A percentile compares a stretch with the other conserved stretches of the same genome.
phyloP scores from a whole-genome alignment of 2,888 invertebrate genomes.

The Tineola bisselliella region DNA sequence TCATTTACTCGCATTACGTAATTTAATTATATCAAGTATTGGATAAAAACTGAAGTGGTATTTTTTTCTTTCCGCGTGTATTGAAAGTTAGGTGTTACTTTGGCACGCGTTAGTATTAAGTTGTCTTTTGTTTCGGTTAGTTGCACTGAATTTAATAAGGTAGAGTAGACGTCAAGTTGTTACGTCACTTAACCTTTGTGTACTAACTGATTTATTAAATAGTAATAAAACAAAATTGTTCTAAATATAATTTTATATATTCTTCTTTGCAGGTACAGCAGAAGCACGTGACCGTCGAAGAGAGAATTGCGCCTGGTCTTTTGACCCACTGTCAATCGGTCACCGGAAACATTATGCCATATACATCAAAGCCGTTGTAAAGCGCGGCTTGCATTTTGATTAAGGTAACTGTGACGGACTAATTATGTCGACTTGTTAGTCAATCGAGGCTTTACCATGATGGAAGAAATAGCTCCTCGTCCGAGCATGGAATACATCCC shows the following conservation, averaged over 20 bases:
- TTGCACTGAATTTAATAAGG: too few relatives aligned
- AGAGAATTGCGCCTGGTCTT: not conserved
- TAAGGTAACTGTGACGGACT: constrained; percentile 41
- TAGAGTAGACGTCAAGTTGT: too few relatives aligned
- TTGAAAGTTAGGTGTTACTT: not conserved
- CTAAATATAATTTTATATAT: not conserved
- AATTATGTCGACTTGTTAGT: constrained; percentile 60
- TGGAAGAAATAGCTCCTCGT: constrained; percentile 65
- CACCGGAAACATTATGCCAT: constrained; percentile 65
- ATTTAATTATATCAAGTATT: not conserved
- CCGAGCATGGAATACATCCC: constrained; percentile 60
- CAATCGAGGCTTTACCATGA: constrained; percentile 27
- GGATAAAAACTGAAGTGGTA: not conserved
- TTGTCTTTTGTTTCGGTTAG: too few relatives aligned
- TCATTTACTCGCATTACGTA: constrained; percentile 3
- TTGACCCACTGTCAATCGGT: constrained; percentile 50
- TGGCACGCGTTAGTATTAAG: not conserved
- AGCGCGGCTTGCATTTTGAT: constrained; percentile 49
- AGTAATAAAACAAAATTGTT: not conserved
- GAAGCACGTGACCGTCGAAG: constrained; percentile 2
- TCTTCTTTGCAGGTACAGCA: constrained; percentile 4
- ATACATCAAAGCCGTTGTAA: constrained; percentile 50
- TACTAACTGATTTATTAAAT: too few relatives aligned
- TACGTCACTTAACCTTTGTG: too few relatives aligned
- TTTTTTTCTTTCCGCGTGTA: not conserved